These are phyloP conservation scores for Parauchenoglanis punctatus DNA, from an alignment of 2,797 vertebrate genomes.

Conservation along the genomic window DNA sequence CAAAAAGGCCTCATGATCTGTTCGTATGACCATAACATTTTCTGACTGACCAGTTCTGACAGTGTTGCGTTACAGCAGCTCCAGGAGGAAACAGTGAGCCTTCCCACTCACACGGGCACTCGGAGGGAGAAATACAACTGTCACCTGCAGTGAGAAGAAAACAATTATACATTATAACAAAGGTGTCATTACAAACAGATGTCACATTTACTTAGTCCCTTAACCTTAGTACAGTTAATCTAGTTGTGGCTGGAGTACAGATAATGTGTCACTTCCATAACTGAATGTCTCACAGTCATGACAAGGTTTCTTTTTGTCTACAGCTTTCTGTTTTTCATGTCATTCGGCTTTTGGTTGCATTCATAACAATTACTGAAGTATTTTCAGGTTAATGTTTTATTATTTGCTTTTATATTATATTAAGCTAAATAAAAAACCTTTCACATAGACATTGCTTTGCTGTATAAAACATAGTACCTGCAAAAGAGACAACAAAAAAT, in stretches of 20 bases:
- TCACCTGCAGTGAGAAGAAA: constrained; percentile 68
- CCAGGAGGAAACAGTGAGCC: constrained; percentile 80
- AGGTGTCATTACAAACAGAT: background rate
- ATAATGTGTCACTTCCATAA: background rate
- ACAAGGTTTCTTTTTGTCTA: background rate
- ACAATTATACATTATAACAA: background rate
- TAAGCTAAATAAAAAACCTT: background rate
- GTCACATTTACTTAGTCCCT: background rate
- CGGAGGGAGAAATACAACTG: constrained; percentile 69
- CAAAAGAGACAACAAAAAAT: background rate
- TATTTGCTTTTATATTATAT: background rate
- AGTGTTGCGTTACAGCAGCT: constrained; percentile 72
- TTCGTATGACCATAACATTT: background rate
- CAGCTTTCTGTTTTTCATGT: background rate
- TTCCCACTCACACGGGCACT: constrained; percentile 85
- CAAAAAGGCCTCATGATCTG: background rate
- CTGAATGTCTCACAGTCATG: background rate
- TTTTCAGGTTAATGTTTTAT: background rate
- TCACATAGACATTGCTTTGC: background rate
- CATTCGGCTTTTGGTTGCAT: background rate
- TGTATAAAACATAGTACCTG: background rate
- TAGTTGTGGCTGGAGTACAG: background rate
- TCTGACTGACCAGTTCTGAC: constrained; percentile 84
- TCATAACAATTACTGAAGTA: background rate
- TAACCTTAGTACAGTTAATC: background rate